Percentiles rank a stretch among this genome's conserved stretches.
phyloP scores from a whole-genome alignment of 2,888 invertebrate genomes.

The Tetheella fluctuosa region DNA sequence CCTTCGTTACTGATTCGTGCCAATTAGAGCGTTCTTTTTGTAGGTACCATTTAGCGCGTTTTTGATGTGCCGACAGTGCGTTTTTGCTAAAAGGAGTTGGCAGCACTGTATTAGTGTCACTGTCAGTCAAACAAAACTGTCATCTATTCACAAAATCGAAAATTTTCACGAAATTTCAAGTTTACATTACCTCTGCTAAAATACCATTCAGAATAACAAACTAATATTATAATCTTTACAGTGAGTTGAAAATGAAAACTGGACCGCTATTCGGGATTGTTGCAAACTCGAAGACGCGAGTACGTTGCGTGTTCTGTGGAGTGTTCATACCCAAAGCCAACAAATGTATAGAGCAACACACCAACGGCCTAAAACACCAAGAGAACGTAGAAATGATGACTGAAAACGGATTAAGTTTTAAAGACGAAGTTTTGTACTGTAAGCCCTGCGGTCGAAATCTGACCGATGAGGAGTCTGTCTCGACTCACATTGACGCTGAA shows the following conservation, averaged over 20 bases:
- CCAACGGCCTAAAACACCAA: slow-evolving; percentile 63
- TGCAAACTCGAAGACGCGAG: slow-evolving; percentile 60
- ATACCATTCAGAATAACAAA: not conserved
- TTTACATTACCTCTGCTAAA: slow-evolving; percentile 13
- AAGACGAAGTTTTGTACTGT: slow-evolving; percentile 53
- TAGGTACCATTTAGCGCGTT: too few species aligned
- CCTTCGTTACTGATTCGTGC: too few species aligned
- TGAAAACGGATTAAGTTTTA: slow-evolving; percentile 57
- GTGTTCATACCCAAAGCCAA: slow-evolving; percentile 66
- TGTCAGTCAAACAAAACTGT: too few species aligned
- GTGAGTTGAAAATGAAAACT: slow-evolving; percentile 57
- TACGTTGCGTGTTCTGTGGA: slow-evolving; percentile 67
- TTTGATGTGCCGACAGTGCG: too few species aligned
- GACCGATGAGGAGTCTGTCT: slow-evolving; percentile 53
- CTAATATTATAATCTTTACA: not conserved
- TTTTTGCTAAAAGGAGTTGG: too few species aligned
- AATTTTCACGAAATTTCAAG: slow-evolving; percentile 47
- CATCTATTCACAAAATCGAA: slow-evolving; percentile 20
- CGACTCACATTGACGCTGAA: slow-evolving; percentile 55
- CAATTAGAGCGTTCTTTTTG: too few species aligned
- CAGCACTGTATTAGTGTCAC: too few species aligned
- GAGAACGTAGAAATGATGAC: slow-evolving; percentile 61
- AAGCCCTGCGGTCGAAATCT: slow-evolving; percentile 56
- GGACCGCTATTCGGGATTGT: slow-evolving; percentile 59
- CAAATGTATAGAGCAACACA: slow-evolving; percentile 70